Conservation (phyloP, 2,797 vertebrate species). For the Enteromius fasciolatus region DNA sequence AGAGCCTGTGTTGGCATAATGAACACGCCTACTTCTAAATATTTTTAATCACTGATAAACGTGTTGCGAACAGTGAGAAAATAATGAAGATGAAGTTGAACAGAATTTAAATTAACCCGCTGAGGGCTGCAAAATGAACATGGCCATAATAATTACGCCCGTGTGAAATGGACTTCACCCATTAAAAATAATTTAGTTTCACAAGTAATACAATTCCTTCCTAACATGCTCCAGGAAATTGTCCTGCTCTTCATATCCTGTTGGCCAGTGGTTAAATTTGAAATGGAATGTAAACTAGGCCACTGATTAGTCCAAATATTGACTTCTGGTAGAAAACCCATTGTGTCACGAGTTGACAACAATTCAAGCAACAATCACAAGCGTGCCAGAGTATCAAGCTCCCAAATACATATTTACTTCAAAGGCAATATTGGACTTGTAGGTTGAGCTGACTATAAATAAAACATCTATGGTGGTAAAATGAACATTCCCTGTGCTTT, state of each 20-base stretch:
- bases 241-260: slow-evolving; percentile 53
- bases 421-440: slow-evolving; percentile 33
- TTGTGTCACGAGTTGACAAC: slow-evolving; percentile 16
- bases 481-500: slow-evolving; percentile 5
- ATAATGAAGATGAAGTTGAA: slow-evolving; percentile 79
- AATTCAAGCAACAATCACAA: slow-evolving; percentile 12
- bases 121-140: slow-evolving; percentile 71
- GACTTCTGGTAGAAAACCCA: slow-evolving; percentile 25
- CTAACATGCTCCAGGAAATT: slow-evolving; percentile 61
- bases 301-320: slow-evolving; percentile 15
- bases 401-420: slow-evolving; percentile 12
- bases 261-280: slow-evolving; percentile 36
- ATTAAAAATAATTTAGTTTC: slow-evolving; percentile 72
- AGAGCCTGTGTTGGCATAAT: slow-evolving; percentile 42
- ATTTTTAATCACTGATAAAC: slow-evolving; percentile 77
- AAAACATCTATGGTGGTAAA: slow-evolving; percentile 33
- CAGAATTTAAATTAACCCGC: slow-evolving; percentile 76
- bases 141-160: slow-evolving; percentile 75
- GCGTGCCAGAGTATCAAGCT: slow-evolving; percentile 14
- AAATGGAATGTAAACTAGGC: slow-evolving; percentile 45
- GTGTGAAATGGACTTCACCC: slow-evolving; percentile 73
- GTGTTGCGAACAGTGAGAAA: slow-evolving; percentile 71
- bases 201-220: slow-evolving; percentile 65
- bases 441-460: slow-evolving; percentile 26
- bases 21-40: slow-evolving; percentile 60